A percentile compares a stretch with the other conserved stretches of the same genome.
phyloP scores from a whole-genome alignment of 2,113 vertebrate genomes.

The Machaerirhynchus nigripectus region DNA sequence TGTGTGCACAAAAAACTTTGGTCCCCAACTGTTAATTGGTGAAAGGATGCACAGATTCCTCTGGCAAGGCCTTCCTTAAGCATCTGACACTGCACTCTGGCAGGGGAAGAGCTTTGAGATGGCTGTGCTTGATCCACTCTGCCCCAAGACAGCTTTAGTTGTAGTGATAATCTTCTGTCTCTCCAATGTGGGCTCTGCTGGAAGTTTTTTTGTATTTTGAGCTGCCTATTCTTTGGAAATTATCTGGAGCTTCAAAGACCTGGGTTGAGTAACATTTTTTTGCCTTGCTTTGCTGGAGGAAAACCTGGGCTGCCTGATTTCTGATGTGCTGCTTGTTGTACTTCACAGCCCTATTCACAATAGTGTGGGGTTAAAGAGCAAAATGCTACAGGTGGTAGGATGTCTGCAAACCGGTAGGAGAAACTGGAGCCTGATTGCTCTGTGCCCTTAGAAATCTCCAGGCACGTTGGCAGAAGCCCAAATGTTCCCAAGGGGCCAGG shows the following conservation, averaged over 20 bases:
- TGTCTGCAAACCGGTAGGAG: background rate
- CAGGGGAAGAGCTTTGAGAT: background rate
- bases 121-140: background rate
- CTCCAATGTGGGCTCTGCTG: background rate
- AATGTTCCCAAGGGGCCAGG: background rate
- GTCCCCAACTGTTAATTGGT: background rate
- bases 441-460: background rate
- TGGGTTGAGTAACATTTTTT: background rate
- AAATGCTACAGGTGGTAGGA: background rate
- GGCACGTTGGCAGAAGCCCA: background rate
- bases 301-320: background rate
- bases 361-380: background rate
- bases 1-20: background rate
- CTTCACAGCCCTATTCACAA: background rate
- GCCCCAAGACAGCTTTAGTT: background rate
- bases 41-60: background rate
- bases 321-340: background rate
- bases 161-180: background rate
- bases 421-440: background rate
- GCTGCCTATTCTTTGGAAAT: background rate
- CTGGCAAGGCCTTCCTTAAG: background rate
- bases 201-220: background rate
- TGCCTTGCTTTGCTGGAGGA: background rate
- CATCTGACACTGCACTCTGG: background rate
- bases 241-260: background rate